phyloP scores from a whole-genome alignment of 2,113 vertebrate genomes.

The Hyperopisus bebe region DNA sequence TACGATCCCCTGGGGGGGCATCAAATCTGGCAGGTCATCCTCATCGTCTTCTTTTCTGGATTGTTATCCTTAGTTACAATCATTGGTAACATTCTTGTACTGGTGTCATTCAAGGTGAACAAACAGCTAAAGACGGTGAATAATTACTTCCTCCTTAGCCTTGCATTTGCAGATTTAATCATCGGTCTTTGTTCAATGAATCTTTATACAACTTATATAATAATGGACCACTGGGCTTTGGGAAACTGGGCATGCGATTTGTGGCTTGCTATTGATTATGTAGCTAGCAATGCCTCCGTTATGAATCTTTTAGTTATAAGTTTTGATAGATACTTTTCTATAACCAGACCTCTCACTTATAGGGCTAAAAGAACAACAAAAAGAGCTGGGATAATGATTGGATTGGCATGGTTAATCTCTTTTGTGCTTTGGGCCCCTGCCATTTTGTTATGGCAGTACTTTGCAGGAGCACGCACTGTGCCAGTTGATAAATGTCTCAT shows the following conservation, averaged over 20 bases:
- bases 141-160: conserved; percentile 91
- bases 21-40: conserved; percentile 82
- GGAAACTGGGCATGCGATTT: conserved; percentile 90
- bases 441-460: conserved; percentile 94
- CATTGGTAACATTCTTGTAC: conserved; percentile 90
- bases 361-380: conserved; percentile 93
- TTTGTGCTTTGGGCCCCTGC: conserved; percentile 93
- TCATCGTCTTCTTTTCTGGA: conserved; percentile 84
- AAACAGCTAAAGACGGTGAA: conserved; percentile 96
- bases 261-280: conserved; percentile 93
- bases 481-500: conserved; percentile 75
- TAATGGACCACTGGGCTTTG: conserved; percentile 89
- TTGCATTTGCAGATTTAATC: conserved; percentile 92
- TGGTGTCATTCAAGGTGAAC: conserved; percentile 94
- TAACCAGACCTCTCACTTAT: conserved; percentile 91
- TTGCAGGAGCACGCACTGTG: conserved; percentile 86
- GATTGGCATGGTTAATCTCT: conserved; percentile 92
- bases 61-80: conserved; percentile 84
- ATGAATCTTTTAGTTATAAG: conserved; percentile 97
- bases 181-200: conserved; percentile 98
- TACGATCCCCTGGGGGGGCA: conserved; percentile 76
- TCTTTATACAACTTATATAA: conserved; percentile 86
- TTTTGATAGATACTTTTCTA: conserved; percentile 94
- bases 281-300: conserved; percentile 93
- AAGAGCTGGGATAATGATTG: conserved; percentile 88